These are phyloP conservation scores for Megamerina dolium DNA, from an alignment of 2,888 invertebrate species.

Conservation along the genomic window DNA sequence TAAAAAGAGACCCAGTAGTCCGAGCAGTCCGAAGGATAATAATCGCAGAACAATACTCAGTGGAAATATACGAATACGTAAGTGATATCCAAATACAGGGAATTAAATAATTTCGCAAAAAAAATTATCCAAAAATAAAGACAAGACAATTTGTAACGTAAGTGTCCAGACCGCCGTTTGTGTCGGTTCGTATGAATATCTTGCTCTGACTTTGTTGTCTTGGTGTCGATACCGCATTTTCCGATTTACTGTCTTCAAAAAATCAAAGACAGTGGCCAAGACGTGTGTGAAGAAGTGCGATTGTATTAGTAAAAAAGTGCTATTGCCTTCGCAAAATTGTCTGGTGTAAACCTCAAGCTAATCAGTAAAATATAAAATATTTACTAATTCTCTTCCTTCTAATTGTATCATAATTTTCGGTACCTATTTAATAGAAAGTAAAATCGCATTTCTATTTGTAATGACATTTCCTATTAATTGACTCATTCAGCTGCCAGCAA, in stretches of 20 bases:
- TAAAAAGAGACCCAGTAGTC: constrained; percentile 34
- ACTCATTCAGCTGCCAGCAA: constrained; percentile 14
- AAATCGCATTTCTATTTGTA: too few relatives aligned
- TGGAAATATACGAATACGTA: constrained; percentile 38
- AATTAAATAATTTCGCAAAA: neutral
- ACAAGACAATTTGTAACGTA: neutral
- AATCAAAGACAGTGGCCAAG: too few relatives aligned
- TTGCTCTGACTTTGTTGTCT: neutral
- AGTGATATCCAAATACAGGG: constrained; percentile 1
- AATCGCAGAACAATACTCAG: constrained; percentile 23
- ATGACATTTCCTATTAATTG: constrained; percentile 1
- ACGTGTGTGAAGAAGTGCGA: too few relatives aligned
- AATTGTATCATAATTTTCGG: too few relatives aligned
- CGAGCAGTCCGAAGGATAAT: constrained; percentile 35
- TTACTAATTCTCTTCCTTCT: too few relatives aligned
- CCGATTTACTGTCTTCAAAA: too few relatives aligned
- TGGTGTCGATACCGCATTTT: neutral
- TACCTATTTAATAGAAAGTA: too few relatives aligned
- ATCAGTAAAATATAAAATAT: neutral
- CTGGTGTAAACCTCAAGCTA: constrained; percentile 10
- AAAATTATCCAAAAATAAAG: neutral
- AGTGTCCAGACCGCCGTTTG: too few relatives aligned
- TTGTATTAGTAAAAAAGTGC: neutral
- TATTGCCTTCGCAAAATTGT: constrained; percentile 3
- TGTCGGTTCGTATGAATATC: too few relatives aligned